These are phyloP conservation scores for Monopis laevigella DNA, from an alignment of 2,888 invertebrate species.

Conservation along the genomic window DNA sequence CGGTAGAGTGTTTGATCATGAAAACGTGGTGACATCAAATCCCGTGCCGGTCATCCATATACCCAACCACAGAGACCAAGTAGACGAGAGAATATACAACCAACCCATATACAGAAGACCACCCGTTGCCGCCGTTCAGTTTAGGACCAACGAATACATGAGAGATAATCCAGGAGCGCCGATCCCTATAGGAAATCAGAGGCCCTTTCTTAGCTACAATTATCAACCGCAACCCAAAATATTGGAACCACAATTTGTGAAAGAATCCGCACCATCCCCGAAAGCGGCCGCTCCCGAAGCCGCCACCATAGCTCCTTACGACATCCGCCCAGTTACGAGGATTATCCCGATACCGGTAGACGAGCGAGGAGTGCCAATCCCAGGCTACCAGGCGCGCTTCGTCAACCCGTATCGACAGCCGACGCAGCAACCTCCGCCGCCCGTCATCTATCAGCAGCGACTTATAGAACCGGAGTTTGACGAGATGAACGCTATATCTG, in stretches of 20 bases:
- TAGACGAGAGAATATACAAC: constrained; percentile 43
- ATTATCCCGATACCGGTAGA: constrained; percentile 56
- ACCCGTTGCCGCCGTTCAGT: constrained; percentile 36
- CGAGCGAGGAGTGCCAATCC: constrained; percentile 51
- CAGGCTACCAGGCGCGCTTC: constrained; percentile 47
- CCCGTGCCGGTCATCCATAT: constrained; percentile 66
- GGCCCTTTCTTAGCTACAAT: constrained; percentile 58
- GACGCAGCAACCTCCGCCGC: constrained; percentile 27
- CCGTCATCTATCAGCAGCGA: constrained; percentile 29
- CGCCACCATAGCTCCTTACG: constrained; percentile 40
- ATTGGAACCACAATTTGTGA: constrained; percentile 52
- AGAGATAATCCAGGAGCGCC: constrained; percentile 58
- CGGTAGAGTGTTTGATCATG: constrained; percentile 55
- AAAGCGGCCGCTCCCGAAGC: constrained; percentile 38
- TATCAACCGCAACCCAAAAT: constrained; percentile 43
- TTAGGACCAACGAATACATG: constrained; percentile 55
- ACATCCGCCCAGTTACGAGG: constrained; percentile 41
- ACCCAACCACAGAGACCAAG: constrained; percentile 44
- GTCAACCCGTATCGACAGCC: constrained; percentile 40
- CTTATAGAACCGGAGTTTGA: constrained; percentile 54
- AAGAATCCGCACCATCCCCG: constrained; percentile 32
- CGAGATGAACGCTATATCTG: constrained; percentile 69
- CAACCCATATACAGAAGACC: constrained; percentile 48
- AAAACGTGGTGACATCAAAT: constrained; percentile 57
- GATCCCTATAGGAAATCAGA: constrained; percentile 59